Evolutionary conservation across 92 coral and sea anemone species (phyloP).

Genomic region (Nematostella vectensis): DNA sequence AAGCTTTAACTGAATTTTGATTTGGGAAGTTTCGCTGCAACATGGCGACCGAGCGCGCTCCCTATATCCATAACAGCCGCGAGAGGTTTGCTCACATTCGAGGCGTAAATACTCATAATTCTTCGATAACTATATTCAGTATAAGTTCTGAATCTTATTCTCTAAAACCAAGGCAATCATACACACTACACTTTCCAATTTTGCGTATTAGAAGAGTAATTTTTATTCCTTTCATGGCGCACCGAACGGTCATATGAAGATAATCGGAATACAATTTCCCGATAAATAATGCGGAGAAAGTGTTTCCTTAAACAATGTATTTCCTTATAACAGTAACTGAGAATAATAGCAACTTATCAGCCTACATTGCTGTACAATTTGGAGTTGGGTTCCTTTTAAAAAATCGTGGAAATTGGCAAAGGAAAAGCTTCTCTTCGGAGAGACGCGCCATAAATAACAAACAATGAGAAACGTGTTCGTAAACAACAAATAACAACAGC

Average conservation of each 20-base stretch:
- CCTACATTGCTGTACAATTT: constrained; percentile 13
- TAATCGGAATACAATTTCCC: constrained; percentile 56
- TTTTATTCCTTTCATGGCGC: constrained; percentile 23
- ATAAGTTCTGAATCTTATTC: no score
- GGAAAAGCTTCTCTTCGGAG: constrained; percentile 22
- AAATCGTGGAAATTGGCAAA: constrained; percentile 14
- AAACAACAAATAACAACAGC: constrained; percentile 90
- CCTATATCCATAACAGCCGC: constrained; percentile 14
- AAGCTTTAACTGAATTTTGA: constrained; percentile 4
- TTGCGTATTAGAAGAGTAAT: no score
- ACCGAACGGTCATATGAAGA: constrained; percentile 48
- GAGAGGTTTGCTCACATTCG: constrained; percentile 17
- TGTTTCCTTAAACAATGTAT: constrained; percentile 36
- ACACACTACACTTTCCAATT: no score
- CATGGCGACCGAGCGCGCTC: constrained; percentile 30
- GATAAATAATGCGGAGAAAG: constrained; percentile 39
- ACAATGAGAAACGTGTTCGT: constrained; percentile 66
- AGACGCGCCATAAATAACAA: constrained; percentile 92
- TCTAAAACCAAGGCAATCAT: no score
- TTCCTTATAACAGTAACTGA: constrained; percentile 30
- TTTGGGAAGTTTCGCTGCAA: not conserved
- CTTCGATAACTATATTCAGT: constrained; percentile 1
- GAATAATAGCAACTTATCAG: constrained; percentile 30
- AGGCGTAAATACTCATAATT: constrained; percentile 21
- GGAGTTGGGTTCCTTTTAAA: constrained; percentile 6